Evolutionary conservation across 2,888 invertebrate species (phyloP).

Genomic region (Andrena camellia): DNA sequence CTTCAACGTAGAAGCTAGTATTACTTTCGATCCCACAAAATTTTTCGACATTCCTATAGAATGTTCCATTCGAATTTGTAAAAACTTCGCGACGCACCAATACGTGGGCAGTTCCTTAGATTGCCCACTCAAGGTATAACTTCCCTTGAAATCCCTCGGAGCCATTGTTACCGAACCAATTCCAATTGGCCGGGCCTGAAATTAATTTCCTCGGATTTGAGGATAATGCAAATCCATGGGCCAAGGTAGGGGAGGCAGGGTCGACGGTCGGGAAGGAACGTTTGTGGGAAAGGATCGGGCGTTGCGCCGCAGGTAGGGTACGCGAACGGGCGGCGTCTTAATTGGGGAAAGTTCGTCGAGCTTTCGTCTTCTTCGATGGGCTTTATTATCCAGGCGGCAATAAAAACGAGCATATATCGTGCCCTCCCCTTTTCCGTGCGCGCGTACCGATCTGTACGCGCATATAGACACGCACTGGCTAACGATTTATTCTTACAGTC

Average conservation of each 20-base stretch:
- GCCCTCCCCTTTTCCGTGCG: background rate
- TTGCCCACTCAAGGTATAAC: background rate
- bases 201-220: slow-evolving; percentile 8
- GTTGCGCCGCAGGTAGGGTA: slow-evolving; percentile 29
- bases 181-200: background rate
- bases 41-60: too few species aligned
- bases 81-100: too few species aligned
- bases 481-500: slow-evolving; percentile 67
- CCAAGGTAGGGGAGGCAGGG: background rate
- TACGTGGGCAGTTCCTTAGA: background rate
- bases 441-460: slow-evolving; percentile 22
- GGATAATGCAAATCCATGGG: background rate
- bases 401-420: slow-evolving; percentile 52
- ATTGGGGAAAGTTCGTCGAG: slow-evolving; percentile 67
- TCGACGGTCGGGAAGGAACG: slow-evolving; percentile 25
- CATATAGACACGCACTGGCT: slow-evolving; percentile 29
- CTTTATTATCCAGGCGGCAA: slow-evolving; percentile 59
- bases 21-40: too few species aligned
- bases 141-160: background rate
- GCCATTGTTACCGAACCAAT: background rate
- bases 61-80: too few species aligned
- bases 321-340: slow-evolving; percentile 44
- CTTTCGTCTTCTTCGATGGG: slow-evolving; percentile 59
- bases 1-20: too few species aligned
- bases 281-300: slow-evolving; percentile 35